Evolutionary conservation across 1,140 invertebrate genomes (phyloP).

Genomic region (Drosophila azteca): DNA sequence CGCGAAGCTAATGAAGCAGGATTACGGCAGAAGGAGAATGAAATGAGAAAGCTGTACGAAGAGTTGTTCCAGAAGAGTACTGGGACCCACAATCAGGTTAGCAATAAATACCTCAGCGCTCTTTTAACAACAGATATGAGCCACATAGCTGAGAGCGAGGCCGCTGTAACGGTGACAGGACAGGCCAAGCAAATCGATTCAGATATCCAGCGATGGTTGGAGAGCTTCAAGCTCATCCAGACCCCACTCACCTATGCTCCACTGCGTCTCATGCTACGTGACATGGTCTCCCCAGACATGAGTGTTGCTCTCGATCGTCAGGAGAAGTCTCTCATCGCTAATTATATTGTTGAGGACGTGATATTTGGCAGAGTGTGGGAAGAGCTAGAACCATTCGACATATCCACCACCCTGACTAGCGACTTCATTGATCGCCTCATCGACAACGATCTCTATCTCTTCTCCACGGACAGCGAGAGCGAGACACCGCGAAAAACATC

Average conservation of each 20-base stretch:
- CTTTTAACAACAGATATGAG: constrained; percentile 87
- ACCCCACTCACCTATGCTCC: constrained; percentile 83
- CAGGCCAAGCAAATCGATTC: too few relatives aligned
- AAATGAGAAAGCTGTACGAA: constrained; percentile 87
- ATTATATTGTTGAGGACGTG: constrained; percentile 72
- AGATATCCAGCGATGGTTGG: constrained; percentile 84
- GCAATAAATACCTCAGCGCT: constrained; percentile 87
- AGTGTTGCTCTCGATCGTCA: constrained; percentile 10
- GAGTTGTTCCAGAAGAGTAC: constrained; percentile 86
- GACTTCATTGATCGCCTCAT: constrained; percentile 72
- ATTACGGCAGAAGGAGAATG: constrained; percentile 86
- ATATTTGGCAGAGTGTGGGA: constrained; percentile 47
- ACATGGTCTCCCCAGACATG: constrained; percentile 58
- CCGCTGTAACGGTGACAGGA: constrained; percentile 85
- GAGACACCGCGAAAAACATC: constrained; percentile 11
- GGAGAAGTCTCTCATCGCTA: constrained; percentile 44
- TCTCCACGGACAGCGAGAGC: constrained; percentile 65
- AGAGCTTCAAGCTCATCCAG: constrained; percentile 75
- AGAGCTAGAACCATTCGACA: constrained; percentile 57
- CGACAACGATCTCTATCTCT: constrained; percentile 71
- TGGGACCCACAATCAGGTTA: constrained; percentile 86
- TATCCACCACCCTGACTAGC: constrained; percentile 30
- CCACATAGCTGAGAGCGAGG: constrained; percentile 85
- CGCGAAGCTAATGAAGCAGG: constrained; percentile 89
- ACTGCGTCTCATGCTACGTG: constrained; percentile 42